Conservation (phyloP, 1,140 invertebrate genomes). For the Archivesica marissinica region DNA sequence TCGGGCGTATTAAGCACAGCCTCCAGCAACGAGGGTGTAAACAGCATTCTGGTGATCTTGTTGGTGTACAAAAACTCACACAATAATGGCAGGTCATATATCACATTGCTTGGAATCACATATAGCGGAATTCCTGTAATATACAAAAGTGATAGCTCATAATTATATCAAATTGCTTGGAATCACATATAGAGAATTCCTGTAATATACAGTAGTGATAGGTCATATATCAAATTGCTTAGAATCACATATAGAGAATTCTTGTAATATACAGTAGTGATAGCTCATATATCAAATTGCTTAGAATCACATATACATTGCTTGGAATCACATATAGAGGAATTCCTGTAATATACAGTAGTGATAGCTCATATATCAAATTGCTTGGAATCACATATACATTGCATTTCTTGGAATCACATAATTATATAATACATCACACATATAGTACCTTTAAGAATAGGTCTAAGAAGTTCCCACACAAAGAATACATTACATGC, state of each 20-base stretch:
- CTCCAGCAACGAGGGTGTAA: conserved; percentile 84
- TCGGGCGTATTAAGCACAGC: conserved; percentile 81
- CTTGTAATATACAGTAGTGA: conserved; percentile 78
- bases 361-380: too few species aligned
- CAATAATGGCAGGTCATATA: conserved; percentile 83
- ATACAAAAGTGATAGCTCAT: not conserved
- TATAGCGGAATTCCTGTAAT: conserved; percentile 80
- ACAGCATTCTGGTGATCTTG: conserved; percentile 84
- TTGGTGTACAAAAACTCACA: conserved; percentile 80
- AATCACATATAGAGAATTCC: too few species aligned
- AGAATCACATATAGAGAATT: too few species aligned
- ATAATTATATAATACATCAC: too few species aligned
- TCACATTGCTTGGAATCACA: conserved; percentile 83
- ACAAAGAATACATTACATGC: conserved; percentile 85
- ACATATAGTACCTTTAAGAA: conserved; percentile 82
- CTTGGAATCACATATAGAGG: conserved; percentile 84
- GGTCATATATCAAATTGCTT: conserved; percentile 85
- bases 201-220: conserved; percentile 79
- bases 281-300: conserved; percentile 85
- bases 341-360: conserved; percentile 70
- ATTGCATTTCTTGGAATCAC: conserved; percentile 83
- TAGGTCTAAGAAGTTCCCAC: conserved; percentile 84
- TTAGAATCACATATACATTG: too few species aligned
- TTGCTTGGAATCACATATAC: too few species aligned
- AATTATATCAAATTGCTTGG: too few species aligned